These are phyloP conservation scores for Pogona vitticeps DNA, from an alignment of 2,113 vertebrate species.

Conservation along the genomic window DNA sequence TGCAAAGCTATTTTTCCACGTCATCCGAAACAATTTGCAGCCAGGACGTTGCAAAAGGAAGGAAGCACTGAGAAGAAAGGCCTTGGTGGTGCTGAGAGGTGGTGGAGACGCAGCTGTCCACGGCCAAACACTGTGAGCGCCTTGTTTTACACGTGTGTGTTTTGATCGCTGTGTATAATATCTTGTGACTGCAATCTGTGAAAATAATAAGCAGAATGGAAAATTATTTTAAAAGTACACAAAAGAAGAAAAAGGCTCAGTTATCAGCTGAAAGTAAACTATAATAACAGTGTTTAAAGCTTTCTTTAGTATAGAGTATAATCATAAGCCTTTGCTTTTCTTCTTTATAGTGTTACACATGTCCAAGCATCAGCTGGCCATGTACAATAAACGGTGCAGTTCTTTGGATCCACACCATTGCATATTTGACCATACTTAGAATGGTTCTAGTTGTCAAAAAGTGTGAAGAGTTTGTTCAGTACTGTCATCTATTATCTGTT, in stretches of 20 bases:
- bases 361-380: too few relatives aligned
- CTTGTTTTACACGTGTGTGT: accelerated
- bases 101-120: neutral
- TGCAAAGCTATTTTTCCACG: conserved; percentile 72
- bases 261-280: too few relatives aligned
- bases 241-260: too few relatives aligned
- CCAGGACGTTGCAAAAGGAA: conserved; percentile 62
- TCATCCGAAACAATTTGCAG: conserved; percentile 71
- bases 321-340: too few relatives aligned
- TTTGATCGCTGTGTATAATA: too few relatives aligned
- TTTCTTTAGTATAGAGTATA: too few relatives aligned
- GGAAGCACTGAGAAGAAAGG: conserved; percentile 58
- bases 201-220: too few relatives aligned
- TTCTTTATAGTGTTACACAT: too few relatives aligned
- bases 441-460: neutral
- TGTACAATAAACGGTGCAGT: neutral
- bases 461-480: neutral
- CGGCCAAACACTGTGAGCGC: conserved; percentile 47
- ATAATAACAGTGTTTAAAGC: too few relatives aligned
- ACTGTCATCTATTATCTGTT: too few relatives aligned
- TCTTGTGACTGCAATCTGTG: too few relatives aligned
- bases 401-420: neutral
- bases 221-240: too few relatives aligned
- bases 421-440: neutral
- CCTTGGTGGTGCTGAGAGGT: conserved; percentile 38